Percentiles rank a stretch among this genome's conserved stretches.
Evolutionary conservation across 2,797 vertebrate genomes (phyloP).

Genomic region (Malurus leucopterus): DNA sequence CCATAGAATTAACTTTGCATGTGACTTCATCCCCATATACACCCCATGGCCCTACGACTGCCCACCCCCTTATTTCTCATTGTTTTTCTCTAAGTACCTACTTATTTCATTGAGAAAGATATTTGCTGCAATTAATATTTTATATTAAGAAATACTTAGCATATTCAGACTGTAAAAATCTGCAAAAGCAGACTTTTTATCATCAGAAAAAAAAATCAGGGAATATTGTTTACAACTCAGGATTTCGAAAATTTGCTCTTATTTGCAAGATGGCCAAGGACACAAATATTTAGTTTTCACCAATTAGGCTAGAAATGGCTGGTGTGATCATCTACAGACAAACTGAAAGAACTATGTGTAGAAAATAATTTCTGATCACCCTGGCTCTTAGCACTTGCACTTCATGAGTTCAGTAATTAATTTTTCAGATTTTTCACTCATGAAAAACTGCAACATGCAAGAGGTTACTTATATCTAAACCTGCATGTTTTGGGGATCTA

Average conservation of each 20-base stretch:
- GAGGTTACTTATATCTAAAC: neutral
- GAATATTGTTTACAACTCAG: neutral
- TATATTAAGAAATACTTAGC: neutral
- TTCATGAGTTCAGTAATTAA: neutral
- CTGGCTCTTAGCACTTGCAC: neutral
- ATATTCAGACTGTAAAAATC: neutral
- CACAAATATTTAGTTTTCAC: neutral
- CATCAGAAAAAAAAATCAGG: neutral
- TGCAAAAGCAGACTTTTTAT: neutral
- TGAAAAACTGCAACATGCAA: neutral
- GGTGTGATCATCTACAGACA: neutral
- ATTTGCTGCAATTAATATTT: neutral
- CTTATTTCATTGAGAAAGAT: neutral
- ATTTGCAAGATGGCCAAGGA: neutral
- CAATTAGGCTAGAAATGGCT: neutral
- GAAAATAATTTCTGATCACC: neutral
- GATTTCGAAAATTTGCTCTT: neutral
- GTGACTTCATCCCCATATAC: neutral
- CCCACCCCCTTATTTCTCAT: neutral
- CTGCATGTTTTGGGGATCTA: neutral
- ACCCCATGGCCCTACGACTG: neutral
- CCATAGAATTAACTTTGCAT: neutral
- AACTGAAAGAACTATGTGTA: accelerated
- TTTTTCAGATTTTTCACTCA: neutral
- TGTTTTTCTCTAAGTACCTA: neutral